Evolutionary conservation across 2,797 vertebrate genomes (phyloP).

Genomic region (Spondyliosoma cantharus): DNA sequence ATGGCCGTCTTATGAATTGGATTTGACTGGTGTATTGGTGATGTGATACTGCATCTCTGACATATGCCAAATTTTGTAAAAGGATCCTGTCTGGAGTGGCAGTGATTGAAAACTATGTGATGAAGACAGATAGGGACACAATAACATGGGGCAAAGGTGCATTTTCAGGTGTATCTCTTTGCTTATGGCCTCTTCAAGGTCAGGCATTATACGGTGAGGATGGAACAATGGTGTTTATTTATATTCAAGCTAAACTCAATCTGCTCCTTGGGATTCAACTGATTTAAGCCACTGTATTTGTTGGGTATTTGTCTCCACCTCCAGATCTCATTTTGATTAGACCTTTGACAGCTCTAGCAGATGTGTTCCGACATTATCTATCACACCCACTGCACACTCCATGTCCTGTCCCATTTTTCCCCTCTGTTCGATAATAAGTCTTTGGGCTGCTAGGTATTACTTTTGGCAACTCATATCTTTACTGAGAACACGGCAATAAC

Average conservation of each 20-base stretch:
- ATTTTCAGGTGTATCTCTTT: constrained; percentile 21
- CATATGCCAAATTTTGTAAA: constrained; percentile 2
- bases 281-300: constrained; percentile 36
- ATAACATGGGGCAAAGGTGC: neutral
- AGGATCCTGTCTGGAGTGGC: neutral
- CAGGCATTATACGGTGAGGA: constrained; percentile 15
- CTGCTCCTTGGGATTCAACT: constrained; percentile 32
- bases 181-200: constrained; percentile 17
- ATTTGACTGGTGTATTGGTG: constrained; percentile 31
- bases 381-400: constrained; percentile 25
- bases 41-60: constrained; percentile 9
- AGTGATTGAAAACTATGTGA: constrained; percentile 10
- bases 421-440: constrained; percentile 29
- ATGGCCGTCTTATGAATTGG: constrained; percentile 6
- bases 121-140: constrained; percentile 1
- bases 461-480: constrained; percentile 40
- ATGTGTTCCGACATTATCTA: constrained; percentile 44
- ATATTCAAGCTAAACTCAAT: constrained; percentile 48
- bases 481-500: constrained; percentile 34
- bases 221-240: constrained; percentile 21
- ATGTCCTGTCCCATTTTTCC: constrained; percentile 21
- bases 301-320: no score
- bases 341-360: constrained; percentile 35
- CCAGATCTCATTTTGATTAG: constrained; percentile 20
- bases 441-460: constrained; percentile 31